Evolutionary conservation across 2,113 vertebrate species (phyloP), one percentile per base, ranked within the genome.

Genomic region (Neodon shergylaensis): DNA sequence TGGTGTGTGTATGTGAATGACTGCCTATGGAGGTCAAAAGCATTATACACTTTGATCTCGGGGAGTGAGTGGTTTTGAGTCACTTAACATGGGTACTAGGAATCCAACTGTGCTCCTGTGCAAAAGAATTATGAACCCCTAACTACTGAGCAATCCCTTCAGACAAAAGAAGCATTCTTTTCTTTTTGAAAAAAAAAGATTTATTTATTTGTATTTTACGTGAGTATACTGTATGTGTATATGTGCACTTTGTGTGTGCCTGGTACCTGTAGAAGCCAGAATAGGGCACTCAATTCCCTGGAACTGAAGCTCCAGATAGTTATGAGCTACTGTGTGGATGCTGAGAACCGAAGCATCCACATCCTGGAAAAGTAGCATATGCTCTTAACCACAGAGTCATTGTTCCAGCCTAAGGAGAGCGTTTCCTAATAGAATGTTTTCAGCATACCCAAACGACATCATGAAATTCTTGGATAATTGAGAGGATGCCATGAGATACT

Each of bases 371-470:
- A 39, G 54, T 28, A 28, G 12, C 79, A 61, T 24, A 61, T 42
- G 10, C 52, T 28, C n/a, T 61, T 83, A 63, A 63, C 24, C 81
- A 65, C n/a, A 31, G n/a, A 83, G 22, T 13, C 54, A 83, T 42
- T 24, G 8, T n/a, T 63, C 13, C 17, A 85, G 28, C 7, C 36
- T 12, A 42, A 83, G 44, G 33, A 90, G 63, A 58, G 87, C 7
- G 0, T 83, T 94, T 86, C 42, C 91, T 93, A 70, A 85, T 17
- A 76, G 31, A 91, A 96, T 95, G 49, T 54, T 94, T 97, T 96
- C n/a, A 82, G 39, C 5, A 86, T 12, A 93, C 44, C 47, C 44
- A 77, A 90, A 92, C 52, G 11, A n/a, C 12, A 84, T 81, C 44
- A 83, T 85, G 42, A 78, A 68, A 86, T 89, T 92, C 36, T 66